Conservation (phyloP, 2,797 vertebrate species). For the Triplophysa yarkandensis region DNA sequence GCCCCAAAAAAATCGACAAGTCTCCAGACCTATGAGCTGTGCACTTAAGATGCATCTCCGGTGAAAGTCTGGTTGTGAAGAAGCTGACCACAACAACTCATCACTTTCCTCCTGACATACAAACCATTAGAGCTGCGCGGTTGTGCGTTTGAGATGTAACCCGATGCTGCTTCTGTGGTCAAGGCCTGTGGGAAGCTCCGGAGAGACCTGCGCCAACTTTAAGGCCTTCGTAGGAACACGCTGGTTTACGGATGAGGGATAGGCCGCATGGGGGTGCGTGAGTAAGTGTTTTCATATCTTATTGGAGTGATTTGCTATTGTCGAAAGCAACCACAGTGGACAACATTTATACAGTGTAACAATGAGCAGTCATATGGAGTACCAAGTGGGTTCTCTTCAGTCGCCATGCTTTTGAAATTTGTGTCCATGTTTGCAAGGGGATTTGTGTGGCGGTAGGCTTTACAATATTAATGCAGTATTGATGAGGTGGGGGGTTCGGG, state of each 20-base stretch:
- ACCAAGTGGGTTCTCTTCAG: constrained; percentile 16
- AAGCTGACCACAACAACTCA: constrained; percentile 40
- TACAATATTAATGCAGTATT: constrained; percentile 59
- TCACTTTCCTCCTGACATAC: constrained; percentile 22
- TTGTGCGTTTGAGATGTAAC: constrained; percentile 27
- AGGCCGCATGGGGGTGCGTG: constrained; percentile 4
- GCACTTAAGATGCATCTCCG: constrained; percentile 16
- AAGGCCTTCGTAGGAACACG: constrained; percentile 28
- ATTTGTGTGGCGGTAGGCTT: constrained; percentile 37
- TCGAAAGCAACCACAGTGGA: neutral
- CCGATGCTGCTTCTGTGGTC: constrained; percentile 38
- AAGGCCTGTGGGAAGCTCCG: constrained; percentile 29
- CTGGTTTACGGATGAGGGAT: constrained; percentile 14
- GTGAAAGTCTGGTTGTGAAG: constrained; percentile 36
- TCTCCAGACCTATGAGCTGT: neutral
- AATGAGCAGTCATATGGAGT: neutral
- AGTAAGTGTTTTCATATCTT: constrained; percentile 19
- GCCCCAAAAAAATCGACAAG: neutral
- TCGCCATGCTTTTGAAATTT: constrained; percentile 1
- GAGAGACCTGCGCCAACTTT: constrained; percentile 28
- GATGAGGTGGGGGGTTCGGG: constrained; percentile 49
- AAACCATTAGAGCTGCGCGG: constrained; percentile 27
- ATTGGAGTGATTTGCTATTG: constrained; percentile 25
- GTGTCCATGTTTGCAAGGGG: constrained; percentile 26
- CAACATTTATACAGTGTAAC: neutral